Conservation (phyloP, 2,797 vertebrate genomes). For the Passerculus sandwichensis region DNA sequence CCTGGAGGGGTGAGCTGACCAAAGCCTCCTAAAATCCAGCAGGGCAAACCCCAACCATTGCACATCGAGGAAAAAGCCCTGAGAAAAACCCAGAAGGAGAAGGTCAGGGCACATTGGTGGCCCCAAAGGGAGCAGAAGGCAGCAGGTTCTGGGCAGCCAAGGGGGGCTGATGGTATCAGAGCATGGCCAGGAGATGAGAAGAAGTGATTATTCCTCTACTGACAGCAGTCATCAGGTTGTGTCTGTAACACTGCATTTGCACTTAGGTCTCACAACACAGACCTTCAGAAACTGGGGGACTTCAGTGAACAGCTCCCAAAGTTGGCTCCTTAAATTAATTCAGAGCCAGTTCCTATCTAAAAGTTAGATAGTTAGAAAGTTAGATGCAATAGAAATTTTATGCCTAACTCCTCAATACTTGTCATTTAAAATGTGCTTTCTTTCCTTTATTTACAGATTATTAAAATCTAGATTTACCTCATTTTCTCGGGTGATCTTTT, state of each 20-base stretch:
- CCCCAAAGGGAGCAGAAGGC: not conserved
- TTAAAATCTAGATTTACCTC: not conserved
- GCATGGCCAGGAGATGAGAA: not conserved
- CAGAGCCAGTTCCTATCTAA: not conserved
- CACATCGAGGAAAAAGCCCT: rapidly evolving
- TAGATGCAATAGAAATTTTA: not conserved
- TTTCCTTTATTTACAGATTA: not conserved
- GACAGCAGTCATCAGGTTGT: not conserved
- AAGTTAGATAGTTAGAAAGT: not conserved
- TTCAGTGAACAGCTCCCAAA: not conserved
- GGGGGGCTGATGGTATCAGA: not conserved
- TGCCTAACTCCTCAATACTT: not conserved
- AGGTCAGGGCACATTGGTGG: not conserved
- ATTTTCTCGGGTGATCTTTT: not conserved
- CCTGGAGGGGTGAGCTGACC: not conserved
- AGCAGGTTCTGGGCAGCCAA: not conserved
- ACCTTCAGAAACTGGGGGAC: too few species aligned
- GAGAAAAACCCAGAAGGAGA: not conserved
- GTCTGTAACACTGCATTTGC: not conserved
- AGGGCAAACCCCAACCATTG: not conserved
- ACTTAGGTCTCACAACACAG: not conserved
- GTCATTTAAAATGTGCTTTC: not conserved
- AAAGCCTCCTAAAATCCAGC: not conserved
- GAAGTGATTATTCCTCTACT: rapidly evolving
- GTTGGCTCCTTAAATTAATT: not conserved